Evolutionary conservation across 2,797 vertebrate species (phyloP).

Genomic region (Scleropages formosus): DNA sequence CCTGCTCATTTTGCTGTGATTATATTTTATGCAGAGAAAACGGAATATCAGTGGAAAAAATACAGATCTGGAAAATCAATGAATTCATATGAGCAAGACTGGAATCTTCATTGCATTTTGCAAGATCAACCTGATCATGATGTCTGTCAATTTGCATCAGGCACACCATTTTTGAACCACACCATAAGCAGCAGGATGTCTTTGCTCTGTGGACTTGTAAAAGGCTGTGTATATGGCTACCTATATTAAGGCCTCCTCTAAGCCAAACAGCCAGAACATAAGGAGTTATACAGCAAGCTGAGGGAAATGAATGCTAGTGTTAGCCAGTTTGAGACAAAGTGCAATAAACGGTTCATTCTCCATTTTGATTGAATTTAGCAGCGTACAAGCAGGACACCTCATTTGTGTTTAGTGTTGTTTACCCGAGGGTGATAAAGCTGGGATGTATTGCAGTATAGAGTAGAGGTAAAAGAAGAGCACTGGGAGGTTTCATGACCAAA

Average conservation of each 20-base stretch:
- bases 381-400: not conserved
- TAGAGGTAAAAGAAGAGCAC: not conserved
- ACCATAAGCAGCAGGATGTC: not conserved
- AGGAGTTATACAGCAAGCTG: not conserved
- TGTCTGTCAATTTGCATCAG: not conserved
- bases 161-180: not conserved
- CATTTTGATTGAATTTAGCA: conserved; percentile 1
- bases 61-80: conserved; percentile 19
- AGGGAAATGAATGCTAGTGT: not conserved
- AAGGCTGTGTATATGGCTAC: no score
- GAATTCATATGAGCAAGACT: conserved; percentile 22
- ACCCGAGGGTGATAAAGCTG: not conserved
- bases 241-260: no score
- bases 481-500: not conserved
- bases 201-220: no score
- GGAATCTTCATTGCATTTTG: not conserved
- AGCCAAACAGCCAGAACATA: not conserved
- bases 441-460: not conserved
- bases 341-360: not conserved
- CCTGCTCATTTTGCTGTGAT: conserved; percentile 13
- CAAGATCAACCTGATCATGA: not conserved
- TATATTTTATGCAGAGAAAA: conserved; percentile 10
- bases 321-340: not conserved
- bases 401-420: conserved; percentile 4
- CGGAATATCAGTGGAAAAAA: conserved; percentile 9